A percentile compares a stretch with the other conserved stretches of the same genome.
These are phyloP conservation scores for Drosophila ananassae DNA, from an alignment of 1,140 invertebrate species.

Conservation along the genomic window DNA sequence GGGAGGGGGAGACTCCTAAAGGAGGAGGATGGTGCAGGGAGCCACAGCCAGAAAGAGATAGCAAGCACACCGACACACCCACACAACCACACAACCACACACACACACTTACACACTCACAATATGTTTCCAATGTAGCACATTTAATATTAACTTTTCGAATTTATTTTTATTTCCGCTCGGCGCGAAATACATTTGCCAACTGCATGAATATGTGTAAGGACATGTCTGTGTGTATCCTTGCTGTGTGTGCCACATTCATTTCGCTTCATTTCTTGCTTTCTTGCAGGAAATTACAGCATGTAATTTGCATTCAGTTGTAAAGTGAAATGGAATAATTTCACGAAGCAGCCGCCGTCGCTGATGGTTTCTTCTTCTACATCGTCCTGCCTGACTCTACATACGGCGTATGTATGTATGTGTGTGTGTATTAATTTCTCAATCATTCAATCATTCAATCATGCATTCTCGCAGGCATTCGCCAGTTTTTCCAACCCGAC, in stretches of 20 bases:
- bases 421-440: constrained; percentile 76
- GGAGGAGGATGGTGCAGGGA: not conserved
- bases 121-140: constrained; percentile 81
- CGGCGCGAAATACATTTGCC: constrained; percentile 60
- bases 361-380: constrained; percentile 41
- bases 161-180: constrained; percentile 81
- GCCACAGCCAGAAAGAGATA: not conserved
- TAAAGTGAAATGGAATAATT: constrained; percentile 83
- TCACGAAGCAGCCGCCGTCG: constrained; percentile 64
- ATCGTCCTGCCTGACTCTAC: constrained; percentile 6
- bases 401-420: constrained; percentile 19
- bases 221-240: constrained; percentile 7
- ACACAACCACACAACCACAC: not conserved
- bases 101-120: constrained; percentile 11
- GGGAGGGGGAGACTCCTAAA: not conserved
- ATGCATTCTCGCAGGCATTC: constrained; percentile 68
- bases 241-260: constrained; percentile 63
- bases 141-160: constrained; percentile 83
- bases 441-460: constrained; percentile 82
- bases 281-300: constrained; percentile 82
- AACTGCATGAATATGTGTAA: constrained; percentile 1
- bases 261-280: constrained; percentile 80
- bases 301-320: constrained; percentile 82
- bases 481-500: not conserved
- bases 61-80: not conserved